Evolutionary conservation across 2,113 vertebrate genomes (phyloP).

Genomic region (Ochotona princeps): DNA sequence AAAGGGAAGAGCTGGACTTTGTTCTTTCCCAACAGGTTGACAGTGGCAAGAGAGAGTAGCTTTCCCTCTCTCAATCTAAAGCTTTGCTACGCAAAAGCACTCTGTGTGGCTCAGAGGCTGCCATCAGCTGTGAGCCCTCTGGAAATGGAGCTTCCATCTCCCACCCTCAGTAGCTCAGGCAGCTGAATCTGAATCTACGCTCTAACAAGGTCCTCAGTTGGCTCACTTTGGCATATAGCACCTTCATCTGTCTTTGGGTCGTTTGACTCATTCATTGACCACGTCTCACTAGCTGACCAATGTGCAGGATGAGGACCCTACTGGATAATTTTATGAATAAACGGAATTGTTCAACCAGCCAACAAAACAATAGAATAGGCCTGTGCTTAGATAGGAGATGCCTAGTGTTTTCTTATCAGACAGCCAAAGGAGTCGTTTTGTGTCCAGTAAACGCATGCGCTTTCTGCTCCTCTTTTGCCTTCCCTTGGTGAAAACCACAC

Average conservation of each 20-base stretch:
- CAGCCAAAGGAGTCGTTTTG: fast-evolving
- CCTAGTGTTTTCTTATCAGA: neutral
- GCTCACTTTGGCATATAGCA: neutral
- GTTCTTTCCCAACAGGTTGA: neutral
- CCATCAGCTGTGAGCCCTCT: neutral
- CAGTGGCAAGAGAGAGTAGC: neutral
- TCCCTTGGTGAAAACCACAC: neutral
- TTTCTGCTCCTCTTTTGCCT: neutral
- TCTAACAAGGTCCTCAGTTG: neutral
- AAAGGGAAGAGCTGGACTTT: neutral
- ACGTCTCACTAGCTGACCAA: neutral
- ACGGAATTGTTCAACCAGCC: neutral
- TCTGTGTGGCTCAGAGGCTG: fast-evolving
- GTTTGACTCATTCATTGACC: neutral
- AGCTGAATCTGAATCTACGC: neutral
- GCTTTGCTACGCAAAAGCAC: fast-evolving
- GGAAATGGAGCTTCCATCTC: fast-evolving
- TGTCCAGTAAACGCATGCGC: fast-evolving
- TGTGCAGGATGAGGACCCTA: fast-evolving
- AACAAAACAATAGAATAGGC: fast-evolving
- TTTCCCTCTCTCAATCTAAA: neutral
- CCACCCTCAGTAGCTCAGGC: too few relatives aligned
- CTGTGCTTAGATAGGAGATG: too few relatives aligned
- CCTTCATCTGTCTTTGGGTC: neutral
- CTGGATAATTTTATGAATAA: neutral